These are phyloP conservation scores for Linnaemya vulpina DNA, from an alignment of 2,888 invertebrate genomes.

Conservation along the genomic window DNA sequence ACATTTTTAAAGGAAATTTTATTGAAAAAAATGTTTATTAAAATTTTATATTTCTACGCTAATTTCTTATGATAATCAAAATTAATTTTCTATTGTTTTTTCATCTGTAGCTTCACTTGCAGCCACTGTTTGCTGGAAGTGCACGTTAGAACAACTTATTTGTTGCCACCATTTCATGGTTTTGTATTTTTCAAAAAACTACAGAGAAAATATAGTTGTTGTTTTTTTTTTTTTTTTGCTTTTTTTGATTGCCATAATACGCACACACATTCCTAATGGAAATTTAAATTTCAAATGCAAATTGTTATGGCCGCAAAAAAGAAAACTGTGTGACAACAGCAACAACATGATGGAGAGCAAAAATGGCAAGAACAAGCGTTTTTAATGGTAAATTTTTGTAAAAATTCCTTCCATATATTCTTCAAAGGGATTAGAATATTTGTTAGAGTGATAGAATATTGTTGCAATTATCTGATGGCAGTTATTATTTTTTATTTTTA, in stretches of 20 bases:
- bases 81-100: background rate
- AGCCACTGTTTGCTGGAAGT: background rate
- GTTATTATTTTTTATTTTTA: background rate
- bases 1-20: too few relatives aligned
- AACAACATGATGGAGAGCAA: background rate
- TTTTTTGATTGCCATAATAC: conserved; percentile 49
- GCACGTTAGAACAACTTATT: background rate
- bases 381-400: conserved; percentile 6
- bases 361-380: background rate
- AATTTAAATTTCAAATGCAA: conserved; percentile 67
- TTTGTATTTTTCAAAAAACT: conserved; percentile 1
- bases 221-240: conserved; percentile 9
- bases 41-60: too few relatives aligned
- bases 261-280: conserved; percentile 64
- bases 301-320: conserved; percentile 44
- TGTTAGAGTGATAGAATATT: background rate
- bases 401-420: background rate
- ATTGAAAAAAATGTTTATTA: too few relatives aligned
- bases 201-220: conserved; percentile 5
- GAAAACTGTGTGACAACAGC: background rate
- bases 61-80: background rate
- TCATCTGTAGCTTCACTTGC: background rate
- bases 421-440: conserved; percentile 17
- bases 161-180: conserved; percentile 3
- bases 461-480: background rate